phyloP scores from a whole-genome alignment of 2,113 vertebrate genomes.

The Noturus placidus region DNA sequence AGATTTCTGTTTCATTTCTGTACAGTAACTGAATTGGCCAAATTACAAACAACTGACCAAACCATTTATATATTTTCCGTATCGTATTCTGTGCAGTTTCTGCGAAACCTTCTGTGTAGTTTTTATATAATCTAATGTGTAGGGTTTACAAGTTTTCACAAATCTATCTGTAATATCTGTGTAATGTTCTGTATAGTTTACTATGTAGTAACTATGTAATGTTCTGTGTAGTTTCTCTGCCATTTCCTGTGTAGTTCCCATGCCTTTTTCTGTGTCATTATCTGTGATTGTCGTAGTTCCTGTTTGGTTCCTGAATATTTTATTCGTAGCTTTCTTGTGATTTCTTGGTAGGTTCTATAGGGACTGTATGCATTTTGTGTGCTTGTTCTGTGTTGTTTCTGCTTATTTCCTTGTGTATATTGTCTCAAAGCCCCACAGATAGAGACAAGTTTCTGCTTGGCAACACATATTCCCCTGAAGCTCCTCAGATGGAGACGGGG shows the following conservation, averaged over 20 bases:
- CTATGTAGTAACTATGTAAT: neutral
- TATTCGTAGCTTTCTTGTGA: neutral
- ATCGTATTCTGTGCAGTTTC: neutral
- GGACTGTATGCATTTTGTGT: neutral
- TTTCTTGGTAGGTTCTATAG: neutral
- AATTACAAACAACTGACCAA: neutral
- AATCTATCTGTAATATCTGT: neutral
- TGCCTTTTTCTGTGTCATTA: neutral
- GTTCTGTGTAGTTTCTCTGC: neutral
- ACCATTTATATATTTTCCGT: neutral
- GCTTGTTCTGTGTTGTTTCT: neutral
- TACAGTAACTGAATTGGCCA: neutral
- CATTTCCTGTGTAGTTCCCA: neutral
- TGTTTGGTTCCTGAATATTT: neutral
- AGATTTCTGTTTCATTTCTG: too few relatives aligned
- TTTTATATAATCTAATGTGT: neutral
- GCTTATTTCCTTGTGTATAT: neutral
- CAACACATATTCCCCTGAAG: neutral
- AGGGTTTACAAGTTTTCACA: neutral
- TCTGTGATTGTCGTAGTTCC: neutral
- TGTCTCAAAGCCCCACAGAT: neutral
- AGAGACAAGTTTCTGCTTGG: neutral
- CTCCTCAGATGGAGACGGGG: constrained; percentile 66
- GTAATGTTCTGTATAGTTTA: neutral
- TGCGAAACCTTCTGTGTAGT: neutral